Conservation (phyloP, 1,140 invertebrate genomes). For the Formica selysi region DNA sequence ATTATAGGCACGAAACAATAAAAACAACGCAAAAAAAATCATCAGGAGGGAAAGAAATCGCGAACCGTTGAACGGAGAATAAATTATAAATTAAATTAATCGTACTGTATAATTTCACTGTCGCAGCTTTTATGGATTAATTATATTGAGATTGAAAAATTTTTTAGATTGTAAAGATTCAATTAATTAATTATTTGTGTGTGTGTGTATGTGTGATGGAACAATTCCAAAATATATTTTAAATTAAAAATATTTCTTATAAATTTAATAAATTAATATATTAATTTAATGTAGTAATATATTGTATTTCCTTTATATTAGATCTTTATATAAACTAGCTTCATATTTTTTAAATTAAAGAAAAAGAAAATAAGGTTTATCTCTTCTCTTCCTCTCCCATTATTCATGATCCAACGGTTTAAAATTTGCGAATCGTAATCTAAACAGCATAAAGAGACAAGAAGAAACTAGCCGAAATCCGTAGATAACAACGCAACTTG, state of each 20-base stretch:
- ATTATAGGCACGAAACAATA: conserved; percentile 15
- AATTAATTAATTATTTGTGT: too few relatives aligned
- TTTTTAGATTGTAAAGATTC: neutral
- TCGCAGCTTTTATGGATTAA: neutral
- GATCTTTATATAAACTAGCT: neutral
- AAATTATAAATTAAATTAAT: conserved; percentile 1
- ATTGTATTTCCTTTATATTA: too few relatives aligned
- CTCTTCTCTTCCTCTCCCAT: neutral
- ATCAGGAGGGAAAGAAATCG: neutral
- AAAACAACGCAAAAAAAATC: conserved; percentile 8
- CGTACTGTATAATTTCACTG: neutral
- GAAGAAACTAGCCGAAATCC: neutral
- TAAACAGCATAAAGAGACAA: neutral
- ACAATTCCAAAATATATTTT: too few relatives aligned
- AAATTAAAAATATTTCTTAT: too few relatives aligned
- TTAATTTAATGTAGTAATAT: too few relatives aligned
- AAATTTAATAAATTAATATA: too few relatives aligned
- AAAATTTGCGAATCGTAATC: too few relatives aligned
- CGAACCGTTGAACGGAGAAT: neutral
- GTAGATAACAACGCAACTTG: neutral
- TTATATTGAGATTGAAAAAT: neutral
- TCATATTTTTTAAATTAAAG: neutral
- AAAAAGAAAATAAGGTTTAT: neutral
- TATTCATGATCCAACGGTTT: neutral
- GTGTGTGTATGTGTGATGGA: too few relatives aligned